Evolutionary conservation across 2,113 vertebrate species (phyloP), one percentile per base, ranked within the genome.

Genomic region (Tor tambroides): DNA sequence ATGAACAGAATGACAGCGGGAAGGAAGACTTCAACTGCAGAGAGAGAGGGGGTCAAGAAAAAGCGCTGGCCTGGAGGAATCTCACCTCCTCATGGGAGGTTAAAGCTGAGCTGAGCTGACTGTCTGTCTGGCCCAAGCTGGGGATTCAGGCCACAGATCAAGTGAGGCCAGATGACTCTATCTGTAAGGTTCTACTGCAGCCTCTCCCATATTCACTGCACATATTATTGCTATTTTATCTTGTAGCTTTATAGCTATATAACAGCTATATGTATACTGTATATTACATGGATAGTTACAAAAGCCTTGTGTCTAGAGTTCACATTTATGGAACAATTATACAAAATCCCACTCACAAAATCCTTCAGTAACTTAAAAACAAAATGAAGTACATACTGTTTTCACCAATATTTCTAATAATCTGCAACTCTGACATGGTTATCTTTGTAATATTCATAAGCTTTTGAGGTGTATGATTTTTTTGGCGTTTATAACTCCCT

Each of bases 101-200:
- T 88, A 86, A 83, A 71, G 49, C 84, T 79, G 38, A 78, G 46
- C 15, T 56, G 46, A 79, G 75, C 75, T 84, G 38, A 80, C 85
- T 56, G 69, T 49, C 77, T 69, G 35, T 9, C 80, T 75, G 65
- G n/a, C 63, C 61, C 59, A 86, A 86, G 67, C 76, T 67, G n/a
- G 11, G 54, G 69, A 82, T 76, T 51, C 86, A 74, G 79, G 65
- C 5, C 32, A 35, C 49, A 79, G 23, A 86, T 43, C 61, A 26
- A 51, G 21, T 30, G 19, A 76, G 32, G 49, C 38, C 10, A 81
- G 54, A 69, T 38, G 51, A 75, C 32, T 80, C 26, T 26, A 30
- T 80, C 43, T 69, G 38, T 32, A 49, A 69, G 46, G 11, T 59
- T 56, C 65, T 74, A 7, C 19, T 72, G 67, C 21, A 21, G 30